Conservation (phyloP, 2,113 vertebrate species). For the Colaptes auratus region DNA sequence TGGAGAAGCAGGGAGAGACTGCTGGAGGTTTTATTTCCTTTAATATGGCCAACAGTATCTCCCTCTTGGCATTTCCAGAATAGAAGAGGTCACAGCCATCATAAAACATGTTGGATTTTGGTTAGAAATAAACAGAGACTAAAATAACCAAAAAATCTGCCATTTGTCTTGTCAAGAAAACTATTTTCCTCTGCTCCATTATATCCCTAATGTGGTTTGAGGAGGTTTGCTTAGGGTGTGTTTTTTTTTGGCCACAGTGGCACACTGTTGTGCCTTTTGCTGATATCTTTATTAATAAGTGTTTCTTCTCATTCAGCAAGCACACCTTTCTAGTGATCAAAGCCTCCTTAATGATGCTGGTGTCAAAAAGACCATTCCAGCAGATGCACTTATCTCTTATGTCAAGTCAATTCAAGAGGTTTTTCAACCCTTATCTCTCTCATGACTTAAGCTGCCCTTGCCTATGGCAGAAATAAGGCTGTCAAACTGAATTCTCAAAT, state of each 20-base stretch:
- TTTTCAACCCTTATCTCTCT: slow-evolving; percentile 43
- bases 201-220: background rate
- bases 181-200: background rate
- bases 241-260: background rate
- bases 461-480: slow-evolving; percentile 65
- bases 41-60: background rate
- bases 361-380: slow-evolving; percentile 14
- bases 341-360: background rate
- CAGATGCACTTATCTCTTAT: background rate
- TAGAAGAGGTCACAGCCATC: background rate
- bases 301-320: background rate
- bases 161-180: background rate
- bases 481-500: slow-evolving; percentile 71
- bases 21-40: background rate
- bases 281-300: background rate
- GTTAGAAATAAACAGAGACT: background rate
- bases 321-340: background rate
- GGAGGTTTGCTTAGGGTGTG: background rate
- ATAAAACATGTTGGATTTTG: background rate
- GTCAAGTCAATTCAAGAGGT: slow-evolving; percentile 25
- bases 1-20: background rate
- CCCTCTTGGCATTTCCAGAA: background rate
- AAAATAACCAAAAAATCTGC: background rate
- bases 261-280: background rate
- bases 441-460: slow-evolving; percentile 71